Evolutionary conservation across 2,888 invertebrate species (phyloP).

Genomic region (Monopis laevigella): DNA sequence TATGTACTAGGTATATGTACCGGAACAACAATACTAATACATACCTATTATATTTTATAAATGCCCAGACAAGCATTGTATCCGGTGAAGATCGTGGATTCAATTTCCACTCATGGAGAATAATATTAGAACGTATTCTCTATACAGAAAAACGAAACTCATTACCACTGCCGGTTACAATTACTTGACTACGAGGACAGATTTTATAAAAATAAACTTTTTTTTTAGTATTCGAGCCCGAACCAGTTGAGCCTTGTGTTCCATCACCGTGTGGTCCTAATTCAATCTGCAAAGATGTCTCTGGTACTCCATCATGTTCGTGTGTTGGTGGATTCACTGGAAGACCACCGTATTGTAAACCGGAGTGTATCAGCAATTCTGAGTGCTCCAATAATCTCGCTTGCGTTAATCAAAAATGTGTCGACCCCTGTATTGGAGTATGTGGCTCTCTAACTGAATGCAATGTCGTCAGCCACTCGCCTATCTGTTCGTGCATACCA

Average conservation of each 20-base stretch:
- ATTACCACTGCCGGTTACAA: too few relatives aligned
- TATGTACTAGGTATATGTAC: too few relatives aligned
- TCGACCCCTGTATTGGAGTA: constrained; percentile 75
- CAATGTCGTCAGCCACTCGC: constrained; percentile 78
- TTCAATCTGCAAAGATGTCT: constrained; percentile 74
- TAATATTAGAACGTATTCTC: too few relatives aligned
- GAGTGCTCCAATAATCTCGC: constrained; percentile 76
- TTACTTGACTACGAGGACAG: too few relatives aligned
- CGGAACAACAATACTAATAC: too few relatives aligned
- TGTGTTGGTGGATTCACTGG: constrained; percentile 75
- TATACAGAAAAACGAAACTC: too few relatives aligned
- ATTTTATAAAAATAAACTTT: not conserved
- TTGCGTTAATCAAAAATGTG: constrained; percentile 81
- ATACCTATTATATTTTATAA: too few relatives aligned
- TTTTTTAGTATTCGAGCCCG: constrained; percentile 45
- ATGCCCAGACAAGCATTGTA: too few relatives aligned
- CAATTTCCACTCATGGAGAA: too few relatives aligned
- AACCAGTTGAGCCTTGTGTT: constrained; percentile 71
- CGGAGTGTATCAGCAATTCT: constrained; percentile 81
- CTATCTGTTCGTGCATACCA: constrained; percentile 72
- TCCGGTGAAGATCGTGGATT: too few relatives aligned
- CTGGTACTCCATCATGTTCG: constrained; percentile 77
- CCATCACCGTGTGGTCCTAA: constrained; percentile 87
- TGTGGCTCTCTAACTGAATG: constrained; percentile 81
- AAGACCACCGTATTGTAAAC: constrained; percentile 79